A percentile compares a stretch with the other conserved stretches of the same genome.
Evolutionary conservation across 2,113 vertebrate genomes (phyloP).

Genomic region (Saguinus imperator): DNA sequence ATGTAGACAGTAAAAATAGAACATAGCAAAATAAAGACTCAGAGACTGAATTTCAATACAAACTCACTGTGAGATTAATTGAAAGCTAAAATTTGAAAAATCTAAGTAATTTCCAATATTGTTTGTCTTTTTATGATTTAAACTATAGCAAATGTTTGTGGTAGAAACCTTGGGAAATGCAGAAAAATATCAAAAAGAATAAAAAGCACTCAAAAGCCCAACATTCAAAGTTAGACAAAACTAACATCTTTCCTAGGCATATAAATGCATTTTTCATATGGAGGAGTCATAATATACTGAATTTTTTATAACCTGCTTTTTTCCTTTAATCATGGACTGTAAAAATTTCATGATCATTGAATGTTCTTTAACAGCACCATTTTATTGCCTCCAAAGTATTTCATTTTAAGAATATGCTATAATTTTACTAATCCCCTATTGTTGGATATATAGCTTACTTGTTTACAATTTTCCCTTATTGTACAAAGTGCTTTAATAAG

Average conservation of each 20-base stretch:
- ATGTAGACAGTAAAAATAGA: constrained; percentile 49
- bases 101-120: constrained; percentile 22
- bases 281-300: not conserved
- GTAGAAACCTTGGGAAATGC: constrained; percentile 6
- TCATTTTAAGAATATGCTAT: not conserved
- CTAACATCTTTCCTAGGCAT: not conserved
- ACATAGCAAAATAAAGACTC: constrained; percentile 18
- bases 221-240: constrained; percentile 18
- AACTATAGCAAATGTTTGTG: not conserved
- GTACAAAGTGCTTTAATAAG: not conserved
- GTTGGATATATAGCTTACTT: not conserved
- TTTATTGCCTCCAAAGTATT: not conserved
- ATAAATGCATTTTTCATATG: not conserved
- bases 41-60: constrained; percentile 34
- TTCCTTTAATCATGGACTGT: not conserved
- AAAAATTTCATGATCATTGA: not conserved
- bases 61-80: constrained; percentile 13
- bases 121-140: not conserved
- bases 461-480: not conserved
- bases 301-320: not conserved
- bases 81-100: constrained; percentile 58
- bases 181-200: not conserved
- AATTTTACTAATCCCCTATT: not conserved
- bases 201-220: not conserved
- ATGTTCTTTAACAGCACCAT: not conserved